Evolutionary conservation across 2,113 vertebrate genomes (phyloP), one percentile per base, ranked within the genome.

Genomic region (Aphyosemion australe): DNA sequence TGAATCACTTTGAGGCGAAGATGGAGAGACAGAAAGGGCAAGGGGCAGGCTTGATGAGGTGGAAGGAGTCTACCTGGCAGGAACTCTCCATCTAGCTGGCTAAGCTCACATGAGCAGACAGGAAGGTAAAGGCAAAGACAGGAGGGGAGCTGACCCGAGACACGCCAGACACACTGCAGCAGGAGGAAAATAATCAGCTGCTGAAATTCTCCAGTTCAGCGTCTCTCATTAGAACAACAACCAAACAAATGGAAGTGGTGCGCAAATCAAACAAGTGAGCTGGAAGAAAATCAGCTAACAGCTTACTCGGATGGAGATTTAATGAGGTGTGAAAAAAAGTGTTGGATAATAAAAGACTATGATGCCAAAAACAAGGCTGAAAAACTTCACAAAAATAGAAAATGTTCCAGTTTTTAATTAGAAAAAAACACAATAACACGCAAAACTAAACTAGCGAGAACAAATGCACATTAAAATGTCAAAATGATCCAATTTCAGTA

Each of bases 11-110:
- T 61, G 80, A 83, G 65, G 63, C 64, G 72, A 78, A 85, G 72
- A 65, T 0, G 11, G 66, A 73, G 78, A 73, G 77, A 67, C 82
- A 70, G 80, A 62, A 42, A 67, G 67, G 81, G 72, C 65, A 80
- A 72, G 64, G 83, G 74, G 47, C 58, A 69, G 60, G 69, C 74
- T 85, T 68, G 84, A 84, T 85, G 83, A 81, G 80, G 81, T 87
- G 87, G 86, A 89, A 88, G 84, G 6, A 61, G 69, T 79, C 69
- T 77, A 84, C 84, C 84, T 80, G 87, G 83, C 84, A 52, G 53
- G 61, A 47, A 49, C 61, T 78, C 60, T 51, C 51, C 61, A 49
- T 80, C 61, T 64, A 20, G 32, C 55, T 14, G 80, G 59, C 69
- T 72, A 72, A 51, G 65, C 72, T 78, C 75, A 70, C 65, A 73